phyloP scores from a whole-genome alignment of 1,140 invertebrate species.

The Bombus pascuorum region DNA sequence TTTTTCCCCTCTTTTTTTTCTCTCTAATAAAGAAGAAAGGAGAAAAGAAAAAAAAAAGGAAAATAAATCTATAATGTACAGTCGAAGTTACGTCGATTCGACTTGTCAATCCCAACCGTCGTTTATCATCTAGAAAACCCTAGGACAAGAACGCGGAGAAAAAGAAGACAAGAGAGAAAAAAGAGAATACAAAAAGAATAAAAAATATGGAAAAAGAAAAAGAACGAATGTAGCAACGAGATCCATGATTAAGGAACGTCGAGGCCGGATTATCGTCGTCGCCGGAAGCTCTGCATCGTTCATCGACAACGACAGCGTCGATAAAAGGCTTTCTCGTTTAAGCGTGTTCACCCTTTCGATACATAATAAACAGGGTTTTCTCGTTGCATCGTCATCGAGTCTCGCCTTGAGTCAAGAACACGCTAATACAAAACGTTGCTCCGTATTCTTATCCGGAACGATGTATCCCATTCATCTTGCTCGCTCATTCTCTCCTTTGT shows the following conservation, averaged over 20 bases:
- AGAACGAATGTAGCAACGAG: slow-evolving; percentile 30
- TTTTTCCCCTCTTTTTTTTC: background rate
- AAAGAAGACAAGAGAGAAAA: background rate
- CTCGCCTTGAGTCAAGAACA: slow-evolving; percentile 13
- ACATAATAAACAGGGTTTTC: slow-evolving; percentile 15
- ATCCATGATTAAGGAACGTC: slow-evolving; percentile 47
- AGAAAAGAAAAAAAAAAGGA: background rate
- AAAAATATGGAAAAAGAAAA: background rate
- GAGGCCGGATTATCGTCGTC: slow-evolving; percentile 47
- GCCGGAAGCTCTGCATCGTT: slow-evolving; percentile 26
- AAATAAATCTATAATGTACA: background rate
- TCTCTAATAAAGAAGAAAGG: background rate
- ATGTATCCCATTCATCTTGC: background rate
- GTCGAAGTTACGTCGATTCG: background rate
- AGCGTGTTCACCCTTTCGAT: slow-evolving; percentile 7
- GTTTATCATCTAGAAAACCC: slow-evolving; percentile 2
- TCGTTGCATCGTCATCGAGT: slow-evolving; percentile 28
- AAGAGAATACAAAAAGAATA: background rate
- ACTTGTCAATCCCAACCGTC: background rate
- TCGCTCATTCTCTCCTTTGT: too few relatives aligned
- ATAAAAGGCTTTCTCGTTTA: slow-evolving; percentile 23
- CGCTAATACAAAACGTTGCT: background rate
- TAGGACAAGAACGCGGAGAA: background rate
- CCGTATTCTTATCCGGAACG: too few relatives aligned
- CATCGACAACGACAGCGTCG: slow-evolving; percentile 33